These are phyloP conservation scores for Antennarius maculatus DNA, from an alignment of 2,797 vertebrate genomes.

Conservation along the genomic window DNA sequence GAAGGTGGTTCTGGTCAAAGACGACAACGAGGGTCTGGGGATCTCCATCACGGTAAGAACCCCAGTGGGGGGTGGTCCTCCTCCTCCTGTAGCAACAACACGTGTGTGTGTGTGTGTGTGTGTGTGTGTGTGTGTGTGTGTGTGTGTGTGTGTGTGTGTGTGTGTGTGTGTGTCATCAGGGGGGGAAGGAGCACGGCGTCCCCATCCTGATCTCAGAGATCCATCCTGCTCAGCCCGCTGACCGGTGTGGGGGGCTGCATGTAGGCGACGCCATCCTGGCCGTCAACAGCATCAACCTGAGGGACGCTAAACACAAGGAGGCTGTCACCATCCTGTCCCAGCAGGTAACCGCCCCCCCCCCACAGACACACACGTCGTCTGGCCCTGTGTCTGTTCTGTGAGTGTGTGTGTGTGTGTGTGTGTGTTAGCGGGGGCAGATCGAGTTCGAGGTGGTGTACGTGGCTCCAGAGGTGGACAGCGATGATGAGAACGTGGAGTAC, in stretches of 20 bases:
- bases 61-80: neutral
- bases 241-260: conserved; percentile 93
- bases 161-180: conserved; percentile 74
- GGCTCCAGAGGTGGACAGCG: conserved; percentile 97
- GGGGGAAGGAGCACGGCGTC: conserved; percentile 97
- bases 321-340: conserved; percentile 98
- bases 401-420: conserved; percentile 14
- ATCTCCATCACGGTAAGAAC: conserved; percentile 95
- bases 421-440: conserved; percentile 90
- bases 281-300: conserved; percentile 96
- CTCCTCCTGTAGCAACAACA: too few species aligned
- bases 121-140: too few species aligned
- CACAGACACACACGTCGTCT: neutral
- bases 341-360: conserved; percentile 80
- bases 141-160: neutral
- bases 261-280: conserved; percentile 97
- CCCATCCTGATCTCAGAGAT: conserved; percentile 99
- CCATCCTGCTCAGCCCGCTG: conserved; percentile 93
- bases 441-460: conserved; percentile 99
- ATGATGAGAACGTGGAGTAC: conserved; percentile 98
- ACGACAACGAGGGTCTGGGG: conserved; percentile 97
- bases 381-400: neutral
- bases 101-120: too few species aligned
- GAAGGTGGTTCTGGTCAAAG: conserved; percentile 94
- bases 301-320: conserved; percentile 98